These are phyloP conservation scores for Rhopalosiphum nymphaeae DNA, from an alignment of 2,888 invertebrate genomes.

Conservation along the genomic window DNA sequence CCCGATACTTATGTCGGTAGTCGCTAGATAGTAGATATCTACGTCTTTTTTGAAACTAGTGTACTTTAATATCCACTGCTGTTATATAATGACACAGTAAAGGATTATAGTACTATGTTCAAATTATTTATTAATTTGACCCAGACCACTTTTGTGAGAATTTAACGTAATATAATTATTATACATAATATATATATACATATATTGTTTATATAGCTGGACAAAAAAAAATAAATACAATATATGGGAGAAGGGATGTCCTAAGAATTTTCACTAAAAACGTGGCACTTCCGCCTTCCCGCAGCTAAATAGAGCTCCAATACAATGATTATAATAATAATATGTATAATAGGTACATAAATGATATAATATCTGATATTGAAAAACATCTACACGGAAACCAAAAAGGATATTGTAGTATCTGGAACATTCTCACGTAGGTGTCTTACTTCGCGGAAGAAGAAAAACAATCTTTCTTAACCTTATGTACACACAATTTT, in stretches of 20 bases:
- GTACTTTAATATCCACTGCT: background rate
- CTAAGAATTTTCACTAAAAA: background rate
- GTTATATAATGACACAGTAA: background rate
- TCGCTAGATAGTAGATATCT: background rate
- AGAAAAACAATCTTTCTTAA: conserved; percentile 19
- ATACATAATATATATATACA: background rate
- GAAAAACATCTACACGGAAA: background rate
- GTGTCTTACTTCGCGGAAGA: background rate
- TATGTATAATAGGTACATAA: background rate
- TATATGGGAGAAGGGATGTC: too few relatives aligned
- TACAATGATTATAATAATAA: background rate
- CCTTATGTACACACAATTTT: background rate
- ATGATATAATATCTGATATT: background rate
- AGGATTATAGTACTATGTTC: background rate
- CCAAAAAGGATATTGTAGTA: background rate
- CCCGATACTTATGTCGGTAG: background rate
- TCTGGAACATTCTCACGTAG: background rate
- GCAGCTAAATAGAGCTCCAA: background rate
- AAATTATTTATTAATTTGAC: background rate
- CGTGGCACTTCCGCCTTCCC: too few relatives aligned
- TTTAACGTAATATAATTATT: background rate
- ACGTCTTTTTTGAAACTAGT: background rate
- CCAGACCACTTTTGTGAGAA: background rate
- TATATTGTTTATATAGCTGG: background rate
- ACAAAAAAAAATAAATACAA: background rate